Conservation (phyloP, 2,797 vertebrate genomes). For the Fistularia commersonii region DNA sequence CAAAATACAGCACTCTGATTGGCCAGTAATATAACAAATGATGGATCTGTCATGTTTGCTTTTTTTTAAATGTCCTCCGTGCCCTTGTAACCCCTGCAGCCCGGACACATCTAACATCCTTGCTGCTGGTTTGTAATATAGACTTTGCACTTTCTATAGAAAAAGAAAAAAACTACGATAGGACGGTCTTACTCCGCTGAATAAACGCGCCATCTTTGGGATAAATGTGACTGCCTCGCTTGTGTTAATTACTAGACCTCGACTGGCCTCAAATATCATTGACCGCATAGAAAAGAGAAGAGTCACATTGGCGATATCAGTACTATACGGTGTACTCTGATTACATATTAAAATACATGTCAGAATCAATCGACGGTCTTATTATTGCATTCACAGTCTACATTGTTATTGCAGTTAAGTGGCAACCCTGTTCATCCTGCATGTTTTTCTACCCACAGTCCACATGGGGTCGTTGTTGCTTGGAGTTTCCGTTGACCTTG, state of each 20-base stretch:
- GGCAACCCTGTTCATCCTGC: conserved; percentile 46
- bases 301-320: conserved; percentile 35
- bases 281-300: conserved; percentile 54
- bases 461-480: conserved; percentile 56
- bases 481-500: conserved; percentile 48
- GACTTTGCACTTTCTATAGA: conserved; percentile 47
- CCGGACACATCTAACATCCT: conserved; percentile 22
- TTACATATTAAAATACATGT: conserved; percentile 56
- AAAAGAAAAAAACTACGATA: conserved; percentile 43
- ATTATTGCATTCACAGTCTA: conserved; percentile 67
- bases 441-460: conserved; percentile 33
- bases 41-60: conserved; percentile 13
- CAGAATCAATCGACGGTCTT: conserved; percentile 45
- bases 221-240: conserved; percentile 21
- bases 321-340: conserved; percentile 41
- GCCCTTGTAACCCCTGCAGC: conserved; percentile 3
- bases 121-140: conserved; percentile 53
- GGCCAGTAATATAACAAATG: conserved; percentile 57
- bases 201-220: conserved; percentile 53
- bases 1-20: conserved; percentile 67
- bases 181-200: conserved; percentile 34
- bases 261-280: conserved; percentile 9
- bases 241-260: conserved; percentile 10
- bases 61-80: conserved; percentile 28
- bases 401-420: conserved; percentile 54